These are phyloP conservation scores for Chaetorhynchus papuensis DNA, from an alignment of 2,113 vertebrate genomes.

Conservation along the genomic window DNA sequence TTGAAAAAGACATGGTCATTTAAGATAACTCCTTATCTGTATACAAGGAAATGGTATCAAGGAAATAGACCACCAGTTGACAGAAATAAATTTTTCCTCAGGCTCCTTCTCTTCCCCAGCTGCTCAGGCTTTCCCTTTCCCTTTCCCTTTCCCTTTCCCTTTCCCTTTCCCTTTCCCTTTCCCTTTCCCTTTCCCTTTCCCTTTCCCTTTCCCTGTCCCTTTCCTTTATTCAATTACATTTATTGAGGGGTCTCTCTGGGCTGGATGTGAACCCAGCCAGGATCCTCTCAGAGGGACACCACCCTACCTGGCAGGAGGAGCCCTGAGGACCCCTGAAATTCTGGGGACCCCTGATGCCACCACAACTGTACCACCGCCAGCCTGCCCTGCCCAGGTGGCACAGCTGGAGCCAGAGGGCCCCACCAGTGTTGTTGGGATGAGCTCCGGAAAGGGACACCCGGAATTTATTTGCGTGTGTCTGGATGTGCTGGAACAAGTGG, in stretches of 20 bases:
- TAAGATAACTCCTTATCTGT: conserved; percentile 96
- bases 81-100: conserved; percentile 85
- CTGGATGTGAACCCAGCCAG: background rate
- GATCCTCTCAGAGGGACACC: background rate
- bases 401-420: fast-evolving
- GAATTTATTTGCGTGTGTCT: background rate
- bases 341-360: background rate
- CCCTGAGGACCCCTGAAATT: fast-evolving
- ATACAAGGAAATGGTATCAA: conserved; percentile 84
- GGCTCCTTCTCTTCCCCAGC: conserved; percentile 63
- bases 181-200: background rate
- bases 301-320: fast-evolving
- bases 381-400: background rate
- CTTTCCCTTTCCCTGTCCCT: conserved; percentile 27
- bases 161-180: conserved; percentile 7
- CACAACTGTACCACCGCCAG: fast-evolving
- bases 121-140: background rate
- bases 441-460: background rate
- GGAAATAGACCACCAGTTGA: conserved; percentile 85
- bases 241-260: background rate
- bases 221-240: background rate
- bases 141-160: background rate
- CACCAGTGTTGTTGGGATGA: background rate
- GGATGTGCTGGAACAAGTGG: conserved; percentile 6
- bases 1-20: conserved; percentile 95